Evolutionary conservation across 2,113 vertebrate genomes (phyloP).

Genomic region (Pachyramphus minor): DNA sequence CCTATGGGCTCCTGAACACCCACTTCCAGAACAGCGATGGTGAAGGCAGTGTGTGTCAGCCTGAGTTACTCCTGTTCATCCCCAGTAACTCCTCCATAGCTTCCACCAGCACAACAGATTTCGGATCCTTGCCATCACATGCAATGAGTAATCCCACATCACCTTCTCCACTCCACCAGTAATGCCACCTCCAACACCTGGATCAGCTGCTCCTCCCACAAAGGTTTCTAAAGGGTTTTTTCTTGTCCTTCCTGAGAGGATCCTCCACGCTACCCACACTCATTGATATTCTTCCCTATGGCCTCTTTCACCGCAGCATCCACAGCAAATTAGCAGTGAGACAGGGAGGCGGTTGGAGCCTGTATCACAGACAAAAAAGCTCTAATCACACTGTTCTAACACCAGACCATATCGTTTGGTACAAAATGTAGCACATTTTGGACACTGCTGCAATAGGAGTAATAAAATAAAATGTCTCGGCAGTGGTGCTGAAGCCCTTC

Average conservation of each 20-base stretch:
- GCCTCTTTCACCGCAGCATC: background rate
- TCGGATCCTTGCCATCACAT: background rate
- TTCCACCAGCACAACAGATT: background rate
- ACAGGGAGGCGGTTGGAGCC: background rate
- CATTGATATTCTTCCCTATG: slow-evolving; percentile 41
- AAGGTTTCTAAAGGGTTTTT: background rate
- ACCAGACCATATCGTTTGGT: background rate
- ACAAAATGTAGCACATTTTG: background rate
- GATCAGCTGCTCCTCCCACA: background rate
- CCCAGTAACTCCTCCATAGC: background rate
- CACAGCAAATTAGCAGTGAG: slow-evolving; percentile 31
- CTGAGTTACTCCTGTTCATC: background rate
- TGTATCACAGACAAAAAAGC: background rate
- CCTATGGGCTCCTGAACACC: background rate
- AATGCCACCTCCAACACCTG: background rate
- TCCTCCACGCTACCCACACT: background rate
- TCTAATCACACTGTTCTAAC: background rate
- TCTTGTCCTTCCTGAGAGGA: background rate
- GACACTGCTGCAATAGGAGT: background rate
- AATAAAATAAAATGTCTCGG: slow-evolving; percentile 1
- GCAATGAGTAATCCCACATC: background rate
- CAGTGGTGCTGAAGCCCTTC: slow-evolving; percentile 1
- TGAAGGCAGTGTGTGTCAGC: background rate
- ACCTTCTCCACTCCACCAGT: background rate
- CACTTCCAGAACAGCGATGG: background rate